Conservation (phyloP, 2,888 invertebrate species). For the Mimumesa dahlbomi region DNA sequence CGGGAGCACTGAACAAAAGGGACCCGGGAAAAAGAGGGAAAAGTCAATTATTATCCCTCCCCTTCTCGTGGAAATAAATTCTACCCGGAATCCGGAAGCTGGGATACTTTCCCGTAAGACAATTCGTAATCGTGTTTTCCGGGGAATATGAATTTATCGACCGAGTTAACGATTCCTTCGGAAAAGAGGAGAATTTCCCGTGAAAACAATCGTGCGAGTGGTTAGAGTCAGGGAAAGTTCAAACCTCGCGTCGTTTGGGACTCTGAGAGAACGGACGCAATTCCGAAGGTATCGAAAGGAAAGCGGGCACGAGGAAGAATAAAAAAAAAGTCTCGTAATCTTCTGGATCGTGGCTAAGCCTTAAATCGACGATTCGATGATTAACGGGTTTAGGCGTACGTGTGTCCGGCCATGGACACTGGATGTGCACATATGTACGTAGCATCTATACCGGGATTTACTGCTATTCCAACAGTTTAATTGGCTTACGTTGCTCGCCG, state of each 20-base stretch:
- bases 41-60: constrained; percentile 28
- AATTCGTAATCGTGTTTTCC: background rate
- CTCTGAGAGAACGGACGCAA: too few relatives aligned
- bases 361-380: constrained; percentile 1
- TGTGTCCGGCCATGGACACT: too few relatives aligned
- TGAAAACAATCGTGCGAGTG: too few relatives aligned
- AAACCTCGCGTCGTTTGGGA: too few relatives aligned
- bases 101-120: background rate
- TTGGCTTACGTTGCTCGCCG: constrained; percentile 49
- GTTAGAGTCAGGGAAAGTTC: too few relatives aligned
- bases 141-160: too few relatives aligned
- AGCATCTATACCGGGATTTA: constrained; percentile 27
- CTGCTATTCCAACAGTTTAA: constrained; percentile 48
- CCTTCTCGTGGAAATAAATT: constrained; percentile 7
- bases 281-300: too few relatives aligned
- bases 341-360: too few relatives aligned
- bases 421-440: background rate
- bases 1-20: constrained; percentile 11
- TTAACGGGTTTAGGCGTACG: constrained; percentile 9
- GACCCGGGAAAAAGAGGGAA: constrained; percentile 15
- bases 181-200: background rate
- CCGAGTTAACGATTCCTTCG: too few relatives aligned
- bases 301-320: too few relatives aligned
- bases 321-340: too few relatives aligned
- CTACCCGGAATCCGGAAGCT: background rate